Conservation (phyloP, 2,113 vertebrate genomes). For the Peromyscus polionotus region DNA sequence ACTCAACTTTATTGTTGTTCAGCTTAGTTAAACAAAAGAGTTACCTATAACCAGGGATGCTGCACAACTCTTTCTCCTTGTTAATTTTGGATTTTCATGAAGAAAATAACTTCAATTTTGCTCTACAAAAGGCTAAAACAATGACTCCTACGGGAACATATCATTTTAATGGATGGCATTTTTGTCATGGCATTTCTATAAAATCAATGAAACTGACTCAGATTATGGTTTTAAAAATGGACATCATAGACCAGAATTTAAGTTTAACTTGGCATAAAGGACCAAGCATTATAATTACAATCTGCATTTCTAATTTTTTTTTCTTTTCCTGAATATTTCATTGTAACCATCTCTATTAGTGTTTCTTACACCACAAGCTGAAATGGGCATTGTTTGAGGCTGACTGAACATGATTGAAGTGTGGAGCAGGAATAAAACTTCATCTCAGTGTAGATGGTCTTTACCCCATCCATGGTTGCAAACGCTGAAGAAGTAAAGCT, state of each 20-base stretch:
- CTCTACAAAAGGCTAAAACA: neutral
- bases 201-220: conserved; percentile 6
- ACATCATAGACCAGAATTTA: neutral
- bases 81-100: conserved; percentile 43
- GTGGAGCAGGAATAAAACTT: neutral
- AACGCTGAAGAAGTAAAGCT: neutral
- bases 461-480: neutral
- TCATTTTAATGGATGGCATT: neutral
- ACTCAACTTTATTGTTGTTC: conserved; percentile 21
- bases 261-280: neutral
- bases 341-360: neutral
- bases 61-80: neutral
- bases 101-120: conserved; percentile 17
- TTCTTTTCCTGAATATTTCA: conserved; percentile 5
- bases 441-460: neutral
- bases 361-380: neutral
- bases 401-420: conserved; percentile 1
- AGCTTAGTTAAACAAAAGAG: conserved; percentile 3
- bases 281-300: neutral
- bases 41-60: neutral
- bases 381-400: neutral
- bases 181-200: neutral
- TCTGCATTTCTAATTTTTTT: conserved; percentile 30
- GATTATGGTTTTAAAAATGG: neutral
- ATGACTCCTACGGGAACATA: neutral